Percentiles rank a stretch among this genome's conserved stretches.
Conservation (phyloP, 2,888 invertebrate genomes). For the Mystacides longicornis region DNA sequence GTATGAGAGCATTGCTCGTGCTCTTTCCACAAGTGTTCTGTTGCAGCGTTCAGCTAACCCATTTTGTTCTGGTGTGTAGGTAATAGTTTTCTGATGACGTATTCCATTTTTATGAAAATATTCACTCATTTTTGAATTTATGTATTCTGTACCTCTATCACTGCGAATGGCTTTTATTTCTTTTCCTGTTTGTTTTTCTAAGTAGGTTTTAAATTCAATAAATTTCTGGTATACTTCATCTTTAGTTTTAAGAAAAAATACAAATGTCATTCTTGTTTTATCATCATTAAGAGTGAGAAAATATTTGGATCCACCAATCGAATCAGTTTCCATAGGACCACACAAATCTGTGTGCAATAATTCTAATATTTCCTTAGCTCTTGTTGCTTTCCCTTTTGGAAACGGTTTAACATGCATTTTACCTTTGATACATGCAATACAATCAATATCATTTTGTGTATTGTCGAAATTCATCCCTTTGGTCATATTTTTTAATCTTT, state of each 20-base stretch:
- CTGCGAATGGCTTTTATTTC: not conserved
- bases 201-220: not conserved
- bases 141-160: not conserved
- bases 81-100: not conserved
- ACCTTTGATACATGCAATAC: not conserved
- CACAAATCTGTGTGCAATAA: not conserved
- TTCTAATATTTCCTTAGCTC: not conserved
- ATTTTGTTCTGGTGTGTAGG: not conserved
- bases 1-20: not conserved
- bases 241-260: not conserved
- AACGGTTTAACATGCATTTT: not conserved
- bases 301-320: not conserved
- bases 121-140: not conserved
- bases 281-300: not conserved
- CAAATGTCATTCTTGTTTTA: not conserved
- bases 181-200: not conserved
- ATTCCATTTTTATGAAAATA: not conserved
- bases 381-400: not conserved
- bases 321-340: not conserved
- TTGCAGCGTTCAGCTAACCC: not conserved
- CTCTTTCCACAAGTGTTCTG: not conserved
- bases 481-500: not conserved
- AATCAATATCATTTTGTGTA: not conserved
- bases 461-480: not conserved
- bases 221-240: not conserved